phyloP scores from a whole-genome alignment of 2,888 invertebrate genomes.

The Eristalinus sepulchralis region DNA sequence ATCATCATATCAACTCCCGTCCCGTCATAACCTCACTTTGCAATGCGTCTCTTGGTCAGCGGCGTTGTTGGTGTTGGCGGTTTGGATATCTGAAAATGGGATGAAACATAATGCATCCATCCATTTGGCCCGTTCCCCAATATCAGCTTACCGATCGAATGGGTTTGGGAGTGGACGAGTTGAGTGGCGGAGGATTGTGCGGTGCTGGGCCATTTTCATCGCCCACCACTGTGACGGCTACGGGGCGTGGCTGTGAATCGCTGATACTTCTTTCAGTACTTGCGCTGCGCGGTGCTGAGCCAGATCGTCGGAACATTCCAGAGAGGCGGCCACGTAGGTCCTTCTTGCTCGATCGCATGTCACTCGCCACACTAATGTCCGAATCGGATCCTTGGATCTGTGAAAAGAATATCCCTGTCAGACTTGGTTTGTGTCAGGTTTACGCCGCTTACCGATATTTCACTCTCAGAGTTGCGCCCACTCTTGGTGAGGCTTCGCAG shows the following conservation, averaged over 20 bases:
- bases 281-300: slow-evolving; percentile 85
- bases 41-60: slow-evolving; percentile 75
- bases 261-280: slow-evolving; percentile 81
- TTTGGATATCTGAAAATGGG: slow-evolving; percentile 76
- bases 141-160: slow-evolving; percentile 76
- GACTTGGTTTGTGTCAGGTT: not conserved
- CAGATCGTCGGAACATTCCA: slow-evolving; percentile 89
- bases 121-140: not conserved
- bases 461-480: slow-evolving; percentile 82
- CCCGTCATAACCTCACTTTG: slow-evolving; percentile 45
- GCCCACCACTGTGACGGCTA: slow-evolving; percentile 81
- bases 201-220: slow-evolving; percentile 78
- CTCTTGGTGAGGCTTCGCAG: slow-evolving; percentile 92
- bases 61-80: slow-evolving; percentile 80
- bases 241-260: slow-evolving; percentile 81
- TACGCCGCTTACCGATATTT: slow-evolving; percentile 78
- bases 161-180: slow-evolving; percentile 78
- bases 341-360: slow-evolving; percentile 85
- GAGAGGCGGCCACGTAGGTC: slow-evolving; percentile 90
- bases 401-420: not conserved
- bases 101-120: not conserved
- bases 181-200: slow-evolving; percentile 78
- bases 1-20: not conserved
- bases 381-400: slow-evolving; percentile 86
- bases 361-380: slow-evolving; percentile 86